phyloP scores from a whole-genome alignment of 2,888 invertebrate species.

The Escarpia spicata region DNA sequence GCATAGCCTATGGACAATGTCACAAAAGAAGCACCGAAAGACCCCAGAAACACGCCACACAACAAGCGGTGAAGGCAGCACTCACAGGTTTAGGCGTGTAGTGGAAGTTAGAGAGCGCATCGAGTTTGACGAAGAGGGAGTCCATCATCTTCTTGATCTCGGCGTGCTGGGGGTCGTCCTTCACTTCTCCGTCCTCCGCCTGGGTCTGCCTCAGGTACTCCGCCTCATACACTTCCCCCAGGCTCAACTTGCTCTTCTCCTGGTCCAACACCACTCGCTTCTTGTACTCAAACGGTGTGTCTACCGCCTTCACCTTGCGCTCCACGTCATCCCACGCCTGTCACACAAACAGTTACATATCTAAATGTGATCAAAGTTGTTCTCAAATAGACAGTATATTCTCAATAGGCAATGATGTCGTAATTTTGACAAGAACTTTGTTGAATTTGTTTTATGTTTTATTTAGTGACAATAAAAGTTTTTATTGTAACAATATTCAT shows the following conservation, averaged over 20 bases:
- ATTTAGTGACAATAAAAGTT: too few species aligned
- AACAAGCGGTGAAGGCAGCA: neutral
- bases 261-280: constrained; percentile 89
- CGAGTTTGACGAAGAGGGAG: constrained; percentile 83
- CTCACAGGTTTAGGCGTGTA: constrained; percentile 83
- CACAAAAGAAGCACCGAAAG: neutral
- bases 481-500: too few species aligned
- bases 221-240: constrained; percentile 91
- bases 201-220: constrained; percentile 69
- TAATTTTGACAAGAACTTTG: too few species aligned
- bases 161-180: constrained; percentile 75
- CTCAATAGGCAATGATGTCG: too few species aligned
- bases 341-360: constrained; percentile 25
- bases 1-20: neutral
- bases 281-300: constrained; percentile 84
- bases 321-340: constrained; percentile 94
- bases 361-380: neutral
- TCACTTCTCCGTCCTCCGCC: constrained; percentile 62
- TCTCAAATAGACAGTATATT: neutral
- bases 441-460: too few species aligned
- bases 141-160: constrained; percentile 81
- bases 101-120: constrained; percentile 92
- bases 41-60: neutral
- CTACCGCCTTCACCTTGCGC: constrained; percentile 76
- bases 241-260: constrained; percentile 91